Conservation (phyloP, 2,888 invertebrate genomes). For the Apotomis betuletana region DNA sequence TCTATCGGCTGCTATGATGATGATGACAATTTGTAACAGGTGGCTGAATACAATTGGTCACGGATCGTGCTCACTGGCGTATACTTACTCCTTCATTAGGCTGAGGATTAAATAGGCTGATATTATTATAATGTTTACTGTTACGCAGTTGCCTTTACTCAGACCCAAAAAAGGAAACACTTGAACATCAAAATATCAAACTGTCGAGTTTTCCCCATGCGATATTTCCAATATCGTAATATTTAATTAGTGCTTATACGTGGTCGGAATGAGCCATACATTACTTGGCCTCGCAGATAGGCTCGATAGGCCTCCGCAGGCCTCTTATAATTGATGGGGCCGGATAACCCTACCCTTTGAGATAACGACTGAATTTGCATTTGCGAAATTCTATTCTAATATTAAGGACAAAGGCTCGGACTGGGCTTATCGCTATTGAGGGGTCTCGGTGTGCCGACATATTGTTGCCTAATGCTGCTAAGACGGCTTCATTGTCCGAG, state of each 20-base stretch:
- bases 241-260: constrained; percentile 23
- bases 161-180: neutral
- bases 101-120: too few species aligned
- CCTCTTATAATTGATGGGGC: constrained; percentile 20
- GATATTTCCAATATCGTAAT: neutral
- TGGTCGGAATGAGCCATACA: constrained; percentile 19
- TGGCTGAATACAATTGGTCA: too few species aligned
- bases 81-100: too few species aligned
- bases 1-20: too few species aligned
- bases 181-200: neutral
- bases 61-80: too few species aligned
- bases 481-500: neutral
- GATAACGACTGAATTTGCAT: constrained; percentile 33
- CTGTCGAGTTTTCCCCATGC: neutral
- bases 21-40: too few species aligned
- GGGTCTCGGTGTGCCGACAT: neutral
- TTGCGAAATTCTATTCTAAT: constrained; percentile 20
- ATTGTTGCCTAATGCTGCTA: constrained; percentile 7
- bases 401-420: constrained; percentile 17
- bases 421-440: neutral
- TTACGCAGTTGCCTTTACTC: too few species aligned
- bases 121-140: too few species aligned
- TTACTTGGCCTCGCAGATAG: constrained; percentile 11
- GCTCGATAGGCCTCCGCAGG: neutral
- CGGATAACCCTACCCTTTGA: constrained; percentile 19